These are phyloP conservation scores for Leptodactylus fuscus DNA, from an alignment of 2,113 vertebrate species.

Conservation along the genomic window DNA sequence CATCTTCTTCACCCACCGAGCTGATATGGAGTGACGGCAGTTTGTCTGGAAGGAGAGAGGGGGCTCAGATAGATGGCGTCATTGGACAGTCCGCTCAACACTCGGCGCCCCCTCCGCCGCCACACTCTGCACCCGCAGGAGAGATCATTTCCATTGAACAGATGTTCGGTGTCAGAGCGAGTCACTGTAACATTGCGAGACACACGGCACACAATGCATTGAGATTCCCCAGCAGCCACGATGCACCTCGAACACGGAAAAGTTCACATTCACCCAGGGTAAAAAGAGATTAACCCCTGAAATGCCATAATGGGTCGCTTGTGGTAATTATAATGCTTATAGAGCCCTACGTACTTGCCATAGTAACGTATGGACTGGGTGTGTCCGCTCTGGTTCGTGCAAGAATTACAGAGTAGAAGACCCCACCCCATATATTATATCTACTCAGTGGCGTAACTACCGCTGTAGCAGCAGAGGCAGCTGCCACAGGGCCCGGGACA, in stretches of 20 bases:
- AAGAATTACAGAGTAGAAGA: not conserved
- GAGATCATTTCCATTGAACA: conserved; percentile 60
- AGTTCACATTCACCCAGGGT: conserved; percentile 18
- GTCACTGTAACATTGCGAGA: conserved; percentile 47
- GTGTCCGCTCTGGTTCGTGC: no score
- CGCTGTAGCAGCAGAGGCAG: no score
- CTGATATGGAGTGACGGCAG: conserved; percentile 48
- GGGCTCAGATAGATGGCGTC: conserved; percentile 32
- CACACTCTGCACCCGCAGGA: conserved; percentile 53
- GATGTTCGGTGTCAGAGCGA: conserved; percentile 56
- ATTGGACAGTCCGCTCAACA: not conserved
- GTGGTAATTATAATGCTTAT: not conserved
- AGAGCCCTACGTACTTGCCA: not conserved
- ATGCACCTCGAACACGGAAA: conserved; percentile 4
- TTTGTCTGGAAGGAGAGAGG: conserved; percentile 52
- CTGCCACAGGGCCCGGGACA: no score
- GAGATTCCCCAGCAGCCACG: conserved; percentile 3
- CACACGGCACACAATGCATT: conserved; percentile 16
- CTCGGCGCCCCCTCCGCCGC: conserved; percentile 13
- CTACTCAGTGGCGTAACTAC: no score
- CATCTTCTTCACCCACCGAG: not conserved
- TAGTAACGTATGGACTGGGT: not conserved
- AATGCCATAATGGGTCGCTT: not conserved
- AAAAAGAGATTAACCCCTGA: not conserved
- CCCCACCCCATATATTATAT: not conserved